Percentiles rank a stretch among this genome's conserved stretches.
Conservation (phyloP, 2,888 invertebrate genomes). For the Nomada flava region DNA sequence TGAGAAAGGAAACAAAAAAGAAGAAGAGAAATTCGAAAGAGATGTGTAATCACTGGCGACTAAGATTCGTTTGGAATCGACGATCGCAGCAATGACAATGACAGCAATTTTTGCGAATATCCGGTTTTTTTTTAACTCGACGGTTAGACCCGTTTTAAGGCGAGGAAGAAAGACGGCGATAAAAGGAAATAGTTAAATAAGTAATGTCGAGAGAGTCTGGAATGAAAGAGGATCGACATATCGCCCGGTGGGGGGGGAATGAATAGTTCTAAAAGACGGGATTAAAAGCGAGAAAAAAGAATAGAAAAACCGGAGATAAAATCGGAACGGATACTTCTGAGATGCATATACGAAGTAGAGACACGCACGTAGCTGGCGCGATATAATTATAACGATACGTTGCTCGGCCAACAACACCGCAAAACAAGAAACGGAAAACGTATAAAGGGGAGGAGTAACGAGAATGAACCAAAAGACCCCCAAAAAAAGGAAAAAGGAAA, state of each 20-base stretch:
- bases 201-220: not conserved
- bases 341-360: conserved; percentile 6
- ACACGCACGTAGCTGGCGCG: conserved; percentile 11
- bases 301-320: conserved; percentile 9
- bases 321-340: not conserved
- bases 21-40: not conserved
- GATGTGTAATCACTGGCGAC: not conserved
- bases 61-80: conserved; percentile 65
- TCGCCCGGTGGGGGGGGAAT: conserved; percentile 25
- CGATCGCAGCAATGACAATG: conserved; percentile 72
- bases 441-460: conserved; percentile 22
- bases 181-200: not conserved
- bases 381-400: conserved; percentile 41
- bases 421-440: conserved; percentile 26
- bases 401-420: conserved; percentile 37
- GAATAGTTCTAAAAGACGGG: conserved; percentile 25
- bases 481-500: not conserved
- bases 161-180: not conserved
- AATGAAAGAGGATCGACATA: conserved; percentile 15
- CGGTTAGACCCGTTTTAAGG: not conserved
- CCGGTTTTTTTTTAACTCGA: conserved; percentile 30
- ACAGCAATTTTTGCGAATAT: conserved; percentile 56
- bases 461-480: not conserved
- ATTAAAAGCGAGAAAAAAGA: not conserved
- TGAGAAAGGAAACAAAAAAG: not conserved